These are phyloP conservation scores for Panthera uncia DNA, from an alignment of 2,113 vertebrate species.

Conservation along the genomic window DNA sequence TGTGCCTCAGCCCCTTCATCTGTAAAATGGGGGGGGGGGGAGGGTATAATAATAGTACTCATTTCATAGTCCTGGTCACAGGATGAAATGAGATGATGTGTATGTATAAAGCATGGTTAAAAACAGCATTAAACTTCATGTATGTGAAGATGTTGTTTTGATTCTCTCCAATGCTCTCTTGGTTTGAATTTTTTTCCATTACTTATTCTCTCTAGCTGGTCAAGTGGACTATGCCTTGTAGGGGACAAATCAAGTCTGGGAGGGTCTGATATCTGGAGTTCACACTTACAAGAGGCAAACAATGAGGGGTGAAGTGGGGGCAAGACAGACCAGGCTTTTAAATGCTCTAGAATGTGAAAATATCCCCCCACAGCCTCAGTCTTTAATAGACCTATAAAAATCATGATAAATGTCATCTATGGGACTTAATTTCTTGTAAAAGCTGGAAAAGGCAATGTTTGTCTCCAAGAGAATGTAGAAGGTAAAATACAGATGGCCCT, in stretches of 20 bases:
- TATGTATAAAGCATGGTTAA: neutral
- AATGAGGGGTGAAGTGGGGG: neutral
- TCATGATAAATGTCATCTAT: conserved; percentile 7
- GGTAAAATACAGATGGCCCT: conserved; percentile 33
- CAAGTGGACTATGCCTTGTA: neutral
- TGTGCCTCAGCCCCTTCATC: neutral
- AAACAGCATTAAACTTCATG: neutral
- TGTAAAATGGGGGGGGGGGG: neutral
- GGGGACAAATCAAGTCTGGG: neutral
- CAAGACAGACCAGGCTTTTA: neutral
- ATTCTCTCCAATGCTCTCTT: neutral
- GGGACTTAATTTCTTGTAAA: conserved; percentile 40
- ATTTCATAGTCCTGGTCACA: neutral
- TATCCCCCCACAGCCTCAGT: neutral
- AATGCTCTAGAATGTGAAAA: neutral
- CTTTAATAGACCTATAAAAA: conserved; percentile 38
- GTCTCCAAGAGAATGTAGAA: neutral
- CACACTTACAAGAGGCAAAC: neutral
- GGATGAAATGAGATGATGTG: neutral
- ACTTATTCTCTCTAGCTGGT: neutral
- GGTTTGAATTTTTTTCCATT: conserved; percentile 12
- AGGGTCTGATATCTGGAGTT: neutral
- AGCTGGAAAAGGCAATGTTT: conserved; percentile 26
- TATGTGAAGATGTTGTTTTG: neutral
- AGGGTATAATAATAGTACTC: neutral